Conservation (phyloP, 2,113 vertebrate genomes). For the Eonycteris spelaea region DNA sequence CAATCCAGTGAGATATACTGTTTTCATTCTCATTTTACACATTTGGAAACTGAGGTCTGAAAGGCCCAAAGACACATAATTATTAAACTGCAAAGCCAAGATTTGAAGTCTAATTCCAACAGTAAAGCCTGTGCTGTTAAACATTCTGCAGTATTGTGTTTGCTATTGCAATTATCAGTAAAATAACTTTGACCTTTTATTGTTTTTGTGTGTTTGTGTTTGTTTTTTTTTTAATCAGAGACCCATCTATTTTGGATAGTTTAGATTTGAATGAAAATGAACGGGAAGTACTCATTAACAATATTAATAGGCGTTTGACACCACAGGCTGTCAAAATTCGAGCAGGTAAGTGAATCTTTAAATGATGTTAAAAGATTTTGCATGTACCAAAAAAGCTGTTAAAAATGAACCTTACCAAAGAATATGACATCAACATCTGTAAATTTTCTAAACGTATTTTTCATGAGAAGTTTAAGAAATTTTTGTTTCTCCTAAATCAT, state of each 20-base stretch:
- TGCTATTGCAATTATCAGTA: neutral
- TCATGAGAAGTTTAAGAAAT: conserved; percentile 9
- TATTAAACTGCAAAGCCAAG: neutral
- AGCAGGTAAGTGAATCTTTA: conserved; percentile 86
- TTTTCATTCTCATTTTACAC: neutral
- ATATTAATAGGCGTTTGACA: conserved; percentile 97
- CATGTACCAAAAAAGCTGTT: neutral
- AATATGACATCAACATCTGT: neutral
- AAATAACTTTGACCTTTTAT: conserved; percentile 12
- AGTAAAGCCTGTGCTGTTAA: neutral
- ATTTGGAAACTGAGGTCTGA: neutral
- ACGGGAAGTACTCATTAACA: conserved; percentile 93
- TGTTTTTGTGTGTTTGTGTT: neutral
- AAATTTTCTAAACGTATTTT: conserved; percentile 7
- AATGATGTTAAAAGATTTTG: conserved; percentile 11
- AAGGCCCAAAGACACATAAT: neutral
- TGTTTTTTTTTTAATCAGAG: conserved; percentile 82
- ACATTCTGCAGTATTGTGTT: neutral
- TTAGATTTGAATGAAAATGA: conserved; percentile 97
- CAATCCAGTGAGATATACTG: neutral
- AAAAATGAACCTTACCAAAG: neutral
- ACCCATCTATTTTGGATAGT: conserved; percentile 93
- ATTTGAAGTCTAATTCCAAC: conserved; percentile 10
- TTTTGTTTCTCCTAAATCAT: neutral
- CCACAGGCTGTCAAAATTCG: conserved; percentile 98